Evolutionary conservation across 35 echinoderm and acorn worm species (phyloP).

Genomic region (Anneissia japonica): DNA sequence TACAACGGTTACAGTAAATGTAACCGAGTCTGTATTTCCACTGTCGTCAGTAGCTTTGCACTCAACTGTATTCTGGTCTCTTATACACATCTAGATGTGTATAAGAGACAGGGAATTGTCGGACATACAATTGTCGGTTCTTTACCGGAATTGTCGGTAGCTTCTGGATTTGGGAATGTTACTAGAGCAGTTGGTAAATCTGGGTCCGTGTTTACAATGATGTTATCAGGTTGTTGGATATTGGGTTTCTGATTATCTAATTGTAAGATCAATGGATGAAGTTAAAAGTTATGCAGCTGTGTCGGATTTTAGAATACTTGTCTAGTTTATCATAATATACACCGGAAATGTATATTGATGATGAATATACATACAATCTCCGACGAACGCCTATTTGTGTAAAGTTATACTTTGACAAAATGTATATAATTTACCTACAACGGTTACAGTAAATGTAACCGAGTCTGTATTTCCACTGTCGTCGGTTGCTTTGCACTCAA

Average conservation of each 20-base stretch:
- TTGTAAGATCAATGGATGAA: too few relatives aligned
- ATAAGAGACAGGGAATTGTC: too few relatives aligned
- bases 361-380: too few relatives aligned
- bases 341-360: too few relatives aligned
- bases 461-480: constrained; percentile 1
- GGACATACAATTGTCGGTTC: background rate
- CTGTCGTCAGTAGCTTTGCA: constrained; percentile 14
- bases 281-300: too few relatives aligned
- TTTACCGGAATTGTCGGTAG: constrained; percentile 23
- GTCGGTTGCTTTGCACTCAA: constrained; percentile 24
- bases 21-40: constrained; percentile 9
- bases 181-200: background rate
- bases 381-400: too few relatives aligned
- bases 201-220: background rate
- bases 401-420: too few relatives aligned
- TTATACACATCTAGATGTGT: too few relatives aligned
- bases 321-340: too few relatives aligned
- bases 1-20: constrained; percentile 24
- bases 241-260: background rate
- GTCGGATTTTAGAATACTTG: too few relatives aligned
- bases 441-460: constrained; percentile 22
- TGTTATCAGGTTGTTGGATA: background rate
- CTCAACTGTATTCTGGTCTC: constrained; percentile 18
- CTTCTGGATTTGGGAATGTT: background rate
- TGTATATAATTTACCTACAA: constrained; percentile 4